Conservation (phyloP, 2,888 invertebrate species). For the Pollenia amentaria region DNA sequence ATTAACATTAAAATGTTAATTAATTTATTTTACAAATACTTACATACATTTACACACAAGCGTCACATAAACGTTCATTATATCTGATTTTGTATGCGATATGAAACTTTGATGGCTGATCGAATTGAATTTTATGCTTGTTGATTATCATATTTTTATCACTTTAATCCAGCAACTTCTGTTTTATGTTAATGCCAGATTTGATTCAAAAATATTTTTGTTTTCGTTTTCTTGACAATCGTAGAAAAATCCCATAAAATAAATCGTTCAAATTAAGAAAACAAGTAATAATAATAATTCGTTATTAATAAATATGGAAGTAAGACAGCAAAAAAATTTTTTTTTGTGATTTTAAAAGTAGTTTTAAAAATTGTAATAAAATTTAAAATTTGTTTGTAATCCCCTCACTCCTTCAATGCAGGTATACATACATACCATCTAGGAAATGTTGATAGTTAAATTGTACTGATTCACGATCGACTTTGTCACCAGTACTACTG, state of each 20-base stretch:
- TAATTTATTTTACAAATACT: not conserved
- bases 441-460: too few relatives aligned
- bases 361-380: too few relatives aligned
- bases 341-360: not conserved
- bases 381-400: too few relatives aligned
- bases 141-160: constrained; percentile 52
- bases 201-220: constrained; percentile 30
- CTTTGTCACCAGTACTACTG: too few relatives aligned
- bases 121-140: constrained; percentile 33
- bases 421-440: too few relatives aligned
- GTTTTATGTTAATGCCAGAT: constrained; percentile 42
- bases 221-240: constrained; percentile 7
- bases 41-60: too few relatives aligned
- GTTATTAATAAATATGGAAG: not conserved
- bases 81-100: constrained; percentile 23
- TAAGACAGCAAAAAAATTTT: not conserved
- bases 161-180: constrained; percentile 45
- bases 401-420: too few relatives aligned
- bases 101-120: constrained; percentile 13
- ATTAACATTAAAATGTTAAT: constrained; percentile 55
- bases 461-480: too few relatives aligned
- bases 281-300: constrained; percentile 9
- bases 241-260: constrained; percentile 8
- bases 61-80: constrained; percentile 42
- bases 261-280: not conserved